Base-by-base conservation (phyloP, 2,797 vertebrate genomes). In the Pempheris klunzingeri region DNA sequence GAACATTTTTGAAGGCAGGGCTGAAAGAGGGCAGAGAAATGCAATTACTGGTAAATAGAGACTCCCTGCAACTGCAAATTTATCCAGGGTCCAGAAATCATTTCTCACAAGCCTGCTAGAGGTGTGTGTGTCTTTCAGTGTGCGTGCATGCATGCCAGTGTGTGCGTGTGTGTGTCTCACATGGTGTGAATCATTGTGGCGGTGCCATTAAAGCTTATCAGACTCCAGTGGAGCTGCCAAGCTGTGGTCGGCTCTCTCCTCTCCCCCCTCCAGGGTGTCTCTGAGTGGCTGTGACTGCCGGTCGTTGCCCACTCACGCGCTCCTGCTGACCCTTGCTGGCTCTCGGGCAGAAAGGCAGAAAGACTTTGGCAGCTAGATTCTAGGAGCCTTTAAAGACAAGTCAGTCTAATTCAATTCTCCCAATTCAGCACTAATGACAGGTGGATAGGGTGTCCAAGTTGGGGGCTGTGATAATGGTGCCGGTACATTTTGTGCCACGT, bases 1-100 rank as follows among this genome's bases (percentile, higher is more conserved):
- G 76, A 78, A 82, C 87, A 85, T 77, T 89, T 90, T 85, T 88
- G 80, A 89, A 85, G 82, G 82, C 81, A 78, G 71, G 77, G 61
- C 85, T 83, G 86, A 87, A 88, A 85, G 83, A 81, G 73, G 87
- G 84, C 90, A 92, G 91, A 92, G 90, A 93, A 93, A 94, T 90
- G 90, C 92, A 94, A 95, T 95, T 94, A 94, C 90, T 92, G 85
- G 90, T 93, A 94, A 94, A 95, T 92, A 93, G 85, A 88, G 91
- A 90, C 93, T 89, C 92, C 93, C 92, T 84, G 86, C 93, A 90
- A 92, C 88, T 92, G 92, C 91, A 91, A 90, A 92, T 93, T 87
- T 82, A 90, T 87, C 90, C 85, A 69, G 84, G 81, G 85, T 87
- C 86, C 87, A 81, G 83, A 92, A 92, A 93, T 93, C 88, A 91